These are phyloP conservation scores for Lagria hirta DNA, from an alignment of 2,888 invertebrate genomes.

Conservation along the genomic window DNA sequence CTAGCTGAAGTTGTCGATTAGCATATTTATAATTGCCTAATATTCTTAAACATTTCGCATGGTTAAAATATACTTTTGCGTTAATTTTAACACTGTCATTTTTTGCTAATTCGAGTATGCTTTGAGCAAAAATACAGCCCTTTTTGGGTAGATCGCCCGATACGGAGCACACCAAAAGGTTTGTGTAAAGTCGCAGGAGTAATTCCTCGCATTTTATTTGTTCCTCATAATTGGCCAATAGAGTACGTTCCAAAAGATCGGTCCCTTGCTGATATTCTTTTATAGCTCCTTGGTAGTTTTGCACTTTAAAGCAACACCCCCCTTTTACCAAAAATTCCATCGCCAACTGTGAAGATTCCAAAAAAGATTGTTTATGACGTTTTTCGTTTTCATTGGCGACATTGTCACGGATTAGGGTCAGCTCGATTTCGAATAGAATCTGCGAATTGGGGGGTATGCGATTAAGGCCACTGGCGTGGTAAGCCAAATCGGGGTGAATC, in stretches of 20 bases:
- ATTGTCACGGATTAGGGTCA: no score
- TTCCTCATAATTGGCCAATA: constrained; percentile 66
- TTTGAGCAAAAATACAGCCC: constrained; percentile 66
- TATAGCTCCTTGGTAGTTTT: constrained; percentile 56
- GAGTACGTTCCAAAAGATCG: constrained; percentile 65
- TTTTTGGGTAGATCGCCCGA: constrained; percentile 63
- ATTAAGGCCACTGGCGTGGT: constrained; percentile 73
- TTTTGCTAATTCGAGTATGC: constrained; percentile 58
- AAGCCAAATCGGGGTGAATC: constrained; percentile 72
- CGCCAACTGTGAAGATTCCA: constrained; percentile 39
- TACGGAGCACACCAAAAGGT: constrained; percentile 72
- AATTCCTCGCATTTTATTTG: constrained; percentile 64
- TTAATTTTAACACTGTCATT: constrained; percentile 57
- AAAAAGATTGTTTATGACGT: constrained; percentile 60
- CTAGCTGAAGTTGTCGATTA: constrained; percentile 58
- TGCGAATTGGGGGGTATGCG: constrained; percentile 74
- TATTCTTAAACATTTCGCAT: constrained; percentile 69
- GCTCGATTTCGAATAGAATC: constrained; percentile 73
- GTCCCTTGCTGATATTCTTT: constrained; percentile 64
- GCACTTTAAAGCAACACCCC: constrained; percentile 59
- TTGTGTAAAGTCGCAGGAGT: constrained; percentile 68
- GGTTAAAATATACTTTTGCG: constrained; percentile 65
- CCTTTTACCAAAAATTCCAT: constrained; percentile 65
- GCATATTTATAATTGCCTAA: constrained; percentile 63
- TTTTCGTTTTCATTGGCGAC: constrained; percentile 59